Base-by-base conservation (phyloP, 2,888 invertebrate species). In the Lordiphosa andalusiaca region DNA sequence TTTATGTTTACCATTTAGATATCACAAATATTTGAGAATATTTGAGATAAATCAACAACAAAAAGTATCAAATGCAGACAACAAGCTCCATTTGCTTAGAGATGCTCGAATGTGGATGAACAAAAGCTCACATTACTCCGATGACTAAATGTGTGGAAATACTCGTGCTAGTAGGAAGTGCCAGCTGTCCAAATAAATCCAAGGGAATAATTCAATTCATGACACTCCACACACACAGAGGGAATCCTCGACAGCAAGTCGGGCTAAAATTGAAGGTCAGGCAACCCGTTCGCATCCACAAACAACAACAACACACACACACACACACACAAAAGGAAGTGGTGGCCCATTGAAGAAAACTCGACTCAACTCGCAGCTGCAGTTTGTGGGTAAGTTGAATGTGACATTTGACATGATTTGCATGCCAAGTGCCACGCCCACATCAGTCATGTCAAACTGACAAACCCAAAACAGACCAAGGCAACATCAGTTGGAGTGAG, bases 361-460 rank as follows among this genome's bases (percentile, higher is more conserved):
- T 33, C 33, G n/a, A 19, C 51, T 21, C n/a, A 23, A 38, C 48
- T 12, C 56, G 65, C 76, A 78, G 76, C 80, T 80, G 78, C 73
- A 61, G 51, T 55, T 67, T 67, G 42, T 62, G 37, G 50, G 46
- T 41, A 44, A 41, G 62, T 66, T 73, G 73, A 61, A 52, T 64
- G 73, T 76, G 80, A 83, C 80, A 81, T 81, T 83, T 83, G 80
- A 83, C 84, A 81, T 77, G 81, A 83, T 83, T 81, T 83, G 80
- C 84, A 81, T 83, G 77, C 71, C 80, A 71, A 74, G 72, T 75
- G 80, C 85, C 77, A 82, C 85, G 83, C 77, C 77, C 72, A 83
- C 81, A 49, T 69, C 83, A 76, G 52, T 71, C 83, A 61, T 49
- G 62, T 51, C 68, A 52, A 60, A 47, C 37, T 25, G 53, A 53